Conservation (phyloP, 2,888 invertebrate species). For the Boloria selene region DNA sequence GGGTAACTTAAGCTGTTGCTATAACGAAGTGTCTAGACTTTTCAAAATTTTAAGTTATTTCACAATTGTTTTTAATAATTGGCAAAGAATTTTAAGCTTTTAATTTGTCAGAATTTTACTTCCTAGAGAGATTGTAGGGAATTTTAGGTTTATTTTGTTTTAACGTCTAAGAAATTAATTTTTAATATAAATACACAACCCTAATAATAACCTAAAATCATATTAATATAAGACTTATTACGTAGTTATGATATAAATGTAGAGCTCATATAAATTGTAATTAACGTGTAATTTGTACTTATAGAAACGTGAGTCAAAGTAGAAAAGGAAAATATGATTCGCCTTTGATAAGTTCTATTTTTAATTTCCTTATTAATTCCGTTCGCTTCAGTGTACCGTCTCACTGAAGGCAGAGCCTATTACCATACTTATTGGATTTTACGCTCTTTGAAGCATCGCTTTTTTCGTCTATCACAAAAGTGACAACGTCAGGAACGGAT, state of each 20-base stretch:
- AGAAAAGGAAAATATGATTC: conserved; percentile 15
- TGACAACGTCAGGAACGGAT: not conserved
- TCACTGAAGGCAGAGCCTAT: conserved; percentile 17
- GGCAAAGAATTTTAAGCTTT: not conserved
- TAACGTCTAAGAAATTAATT: no score
- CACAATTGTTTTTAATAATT: conserved; percentile 8
- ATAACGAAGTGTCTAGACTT: conserved; percentile 20
- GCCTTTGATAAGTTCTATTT: conserved; percentile 14
- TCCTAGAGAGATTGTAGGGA: no score
- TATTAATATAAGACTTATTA: not conserved
- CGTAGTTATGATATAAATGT: not conserved
- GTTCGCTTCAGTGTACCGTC: conserved; percentile 10
- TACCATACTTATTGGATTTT: conserved; percentile 24
- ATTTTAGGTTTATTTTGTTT: no score
- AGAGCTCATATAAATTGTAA: not conserved
- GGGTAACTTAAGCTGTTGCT: conserved; percentile 3
- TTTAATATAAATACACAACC: no score
- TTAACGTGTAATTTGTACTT: not conserved
- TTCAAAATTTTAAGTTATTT: not conserved
- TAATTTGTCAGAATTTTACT: not conserved
- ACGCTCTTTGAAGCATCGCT: conserved; percentile 14
- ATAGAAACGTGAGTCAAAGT: conserved; percentile 3
- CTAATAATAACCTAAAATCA: no score
- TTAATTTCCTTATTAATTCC: conserved; percentile 21
- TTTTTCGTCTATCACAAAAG: conserved; percentile 8